Evolutionary conservation across 1,140 invertebrate genomes (phyloP).

Genomic region (Drosophila saltans): DNA sequence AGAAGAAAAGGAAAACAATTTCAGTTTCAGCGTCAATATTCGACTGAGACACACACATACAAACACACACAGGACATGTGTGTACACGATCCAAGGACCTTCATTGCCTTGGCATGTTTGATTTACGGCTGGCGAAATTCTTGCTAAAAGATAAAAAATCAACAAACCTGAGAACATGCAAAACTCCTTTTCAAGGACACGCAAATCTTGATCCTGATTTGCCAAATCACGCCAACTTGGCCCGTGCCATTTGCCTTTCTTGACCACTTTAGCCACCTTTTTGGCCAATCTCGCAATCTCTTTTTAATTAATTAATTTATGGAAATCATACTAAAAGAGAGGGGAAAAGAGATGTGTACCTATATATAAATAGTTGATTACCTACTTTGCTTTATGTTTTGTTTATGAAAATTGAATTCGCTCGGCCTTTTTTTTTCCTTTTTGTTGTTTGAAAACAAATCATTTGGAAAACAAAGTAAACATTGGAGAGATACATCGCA

Average conservation of each 20-base stretch:
- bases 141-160: conserved; percentile 3
- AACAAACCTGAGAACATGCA: conserved; percentile 45
- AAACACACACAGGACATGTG: conserved; percentile 1
- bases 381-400: conserved; percentile 25
- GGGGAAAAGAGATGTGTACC: background rate
- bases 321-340: background rate
- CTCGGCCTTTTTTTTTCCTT: background rate
- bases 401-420: conserved; percentile 24
- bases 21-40: conserved; percentile 47
- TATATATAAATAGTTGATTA: conserved; percentile 23
- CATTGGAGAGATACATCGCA: background rate
- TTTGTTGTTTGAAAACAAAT: conserved; percentile 29
- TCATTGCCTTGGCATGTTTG: conserved; percentile 43
- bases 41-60: conserved; percentile 28
- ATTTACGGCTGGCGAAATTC: conserved; percentile 1
- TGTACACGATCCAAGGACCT: conserved; percentile 15
- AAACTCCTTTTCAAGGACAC: conserved; percentile 38
- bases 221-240: conserved; percentile 49
- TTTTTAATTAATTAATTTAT: conserved; percentile 46
- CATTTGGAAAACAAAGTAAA: conserved; percentile 31
- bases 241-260: background rate
- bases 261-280: background rate
- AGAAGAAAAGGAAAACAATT: conserved; percentile 8
- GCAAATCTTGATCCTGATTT: conserved; percentile 29
- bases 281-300: background rate